Conservation (phyloP, 2,888 invertebrate genomes). For the Clitarchus hookeri region DNA sequence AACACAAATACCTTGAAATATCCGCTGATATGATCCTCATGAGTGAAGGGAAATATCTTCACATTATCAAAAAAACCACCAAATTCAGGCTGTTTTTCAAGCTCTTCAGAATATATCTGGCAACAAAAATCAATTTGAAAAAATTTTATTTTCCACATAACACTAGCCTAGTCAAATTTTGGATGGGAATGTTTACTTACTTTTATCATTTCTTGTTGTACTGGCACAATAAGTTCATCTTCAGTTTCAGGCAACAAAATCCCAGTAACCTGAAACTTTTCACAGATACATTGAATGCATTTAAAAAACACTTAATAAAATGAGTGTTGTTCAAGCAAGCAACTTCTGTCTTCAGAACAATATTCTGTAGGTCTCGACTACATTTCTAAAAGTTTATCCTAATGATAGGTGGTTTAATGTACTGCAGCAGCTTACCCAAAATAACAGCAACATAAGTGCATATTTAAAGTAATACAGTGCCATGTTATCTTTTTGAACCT, state of each 20-base stretch:
- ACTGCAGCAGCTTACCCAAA: too few relatives aligned
- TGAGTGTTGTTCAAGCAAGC: too few relatives aligned
- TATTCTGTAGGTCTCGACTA: too few relatives aligned
- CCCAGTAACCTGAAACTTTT: background rate
- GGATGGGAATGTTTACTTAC: background rate
- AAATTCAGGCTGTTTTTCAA: slow-evolving; percentile 71
- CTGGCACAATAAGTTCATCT: background rate
- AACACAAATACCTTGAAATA: slow-evolving; percentile 29
- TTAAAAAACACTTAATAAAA: too few relatives aligned
- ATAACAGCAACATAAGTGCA: too few relatives aligned
- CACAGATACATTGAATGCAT: too few relatives aligned
- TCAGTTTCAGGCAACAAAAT: background rate
- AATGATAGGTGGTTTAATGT: too few relatives aligned
- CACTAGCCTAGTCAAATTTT: background rate
- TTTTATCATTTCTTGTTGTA: background rate
- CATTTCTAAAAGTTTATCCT: too few relatives aligned
- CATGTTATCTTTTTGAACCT: too few relatives aligned
- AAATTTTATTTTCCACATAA: background rate
- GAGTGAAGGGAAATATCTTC: slow-evolving; percentile 57
- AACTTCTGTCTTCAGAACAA: too few relatives aligned
- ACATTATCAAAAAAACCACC: slow-evolving; percentile 69
- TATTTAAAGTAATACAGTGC: too few relatives aligned
- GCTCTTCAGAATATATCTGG: slow-evolving; percentile 66
- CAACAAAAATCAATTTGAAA: slow-evolving; percentile 47
- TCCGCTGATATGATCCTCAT: background rate